Conservation (phyloP, 2,113 vertebrate genomes). For the Erinaceus europaeus region DNA sequence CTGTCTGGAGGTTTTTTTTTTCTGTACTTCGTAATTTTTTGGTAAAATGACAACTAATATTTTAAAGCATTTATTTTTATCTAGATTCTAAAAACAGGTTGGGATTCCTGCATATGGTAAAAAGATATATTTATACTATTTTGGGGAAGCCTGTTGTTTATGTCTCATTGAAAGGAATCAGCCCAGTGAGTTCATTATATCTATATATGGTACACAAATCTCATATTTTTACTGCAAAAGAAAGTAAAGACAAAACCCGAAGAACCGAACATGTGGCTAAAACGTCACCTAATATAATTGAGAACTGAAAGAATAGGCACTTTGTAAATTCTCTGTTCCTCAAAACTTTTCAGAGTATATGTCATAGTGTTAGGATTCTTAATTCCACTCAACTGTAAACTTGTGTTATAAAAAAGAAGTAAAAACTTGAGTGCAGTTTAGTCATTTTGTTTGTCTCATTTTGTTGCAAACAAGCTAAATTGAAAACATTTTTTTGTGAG, state of each 20-base stretch:
- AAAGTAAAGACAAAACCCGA: no score
- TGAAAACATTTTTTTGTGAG: neutral
- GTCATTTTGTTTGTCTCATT: neutral
- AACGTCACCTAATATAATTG: conserved; percentile 49
- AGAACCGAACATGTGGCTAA: neutral
- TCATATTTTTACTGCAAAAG: neutral
- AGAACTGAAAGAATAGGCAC: neutral
- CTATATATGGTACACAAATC: neutral
- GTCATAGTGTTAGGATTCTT: neutral
- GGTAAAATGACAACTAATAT: no score
- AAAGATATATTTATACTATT: neutral
- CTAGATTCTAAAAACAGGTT: no score
- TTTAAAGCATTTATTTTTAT: neutral
- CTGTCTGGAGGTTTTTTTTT: no score
- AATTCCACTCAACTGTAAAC: neutral
- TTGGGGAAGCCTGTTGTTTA: neutral
- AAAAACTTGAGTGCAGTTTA: neutral
- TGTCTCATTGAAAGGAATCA: neutral
- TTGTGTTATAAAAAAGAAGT: neutral
- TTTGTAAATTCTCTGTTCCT: conserved; percentile 54
- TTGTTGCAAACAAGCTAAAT: neutral
- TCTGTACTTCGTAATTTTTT: no score
- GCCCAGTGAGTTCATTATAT: neutral
- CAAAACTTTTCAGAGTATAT: conserved; percentile 46
- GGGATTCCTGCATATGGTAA: neutral